Evolutionary conservation across 2,113 vertebrate genomes (phyloP).

Genomic region (Pelobates fuscus): DNA sequence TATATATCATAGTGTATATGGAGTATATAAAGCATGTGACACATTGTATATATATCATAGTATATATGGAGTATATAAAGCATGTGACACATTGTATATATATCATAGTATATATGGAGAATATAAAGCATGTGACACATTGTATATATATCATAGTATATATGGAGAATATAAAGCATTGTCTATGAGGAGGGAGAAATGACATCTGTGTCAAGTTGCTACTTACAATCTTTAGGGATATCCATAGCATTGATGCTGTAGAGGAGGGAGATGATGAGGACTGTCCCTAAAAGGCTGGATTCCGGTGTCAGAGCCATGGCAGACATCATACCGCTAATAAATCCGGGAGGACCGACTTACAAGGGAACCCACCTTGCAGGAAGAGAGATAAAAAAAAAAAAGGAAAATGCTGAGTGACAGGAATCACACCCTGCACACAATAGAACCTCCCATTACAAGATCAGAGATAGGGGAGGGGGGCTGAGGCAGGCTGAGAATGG

Average conservation of each 20-base stretch:
- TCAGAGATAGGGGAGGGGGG: conserved; percentile 2
- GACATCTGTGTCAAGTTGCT: too few species aligned
- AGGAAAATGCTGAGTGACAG: conserved; percentile 16
- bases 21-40: too few species aligned
- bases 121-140: too few species aligned
- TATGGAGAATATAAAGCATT: too few species aligned
- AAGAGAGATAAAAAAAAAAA: conserved; percentile 1
- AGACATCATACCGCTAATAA: neutral
- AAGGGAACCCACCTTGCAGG: conserved; percentile 28
- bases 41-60: too few species aligned
- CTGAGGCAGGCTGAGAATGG: neutral
- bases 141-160: too few species aligned
- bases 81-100: too few species aligned
- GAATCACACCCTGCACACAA: neutral
- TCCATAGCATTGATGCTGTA: neutral
- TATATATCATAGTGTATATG: too few species aligned
- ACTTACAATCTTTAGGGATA: conserved; percentile 37
- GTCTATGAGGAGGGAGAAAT: too few species aligned
- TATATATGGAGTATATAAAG: too few species aligned
- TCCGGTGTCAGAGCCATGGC: neutral
- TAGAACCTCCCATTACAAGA: conserved; percentile 17
- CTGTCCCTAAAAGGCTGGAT: conserved; percentile 4
- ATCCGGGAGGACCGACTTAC: neutral
- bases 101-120: too few species aligned
- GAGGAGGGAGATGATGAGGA: conserved; percentile 1